Percentiles rank a stretch among this genome's conserved stretches.
phyloP scores from a whole-genome alignment of 2,113 vertebrate genomes.

The Mionectes macconnelli region DNA sequence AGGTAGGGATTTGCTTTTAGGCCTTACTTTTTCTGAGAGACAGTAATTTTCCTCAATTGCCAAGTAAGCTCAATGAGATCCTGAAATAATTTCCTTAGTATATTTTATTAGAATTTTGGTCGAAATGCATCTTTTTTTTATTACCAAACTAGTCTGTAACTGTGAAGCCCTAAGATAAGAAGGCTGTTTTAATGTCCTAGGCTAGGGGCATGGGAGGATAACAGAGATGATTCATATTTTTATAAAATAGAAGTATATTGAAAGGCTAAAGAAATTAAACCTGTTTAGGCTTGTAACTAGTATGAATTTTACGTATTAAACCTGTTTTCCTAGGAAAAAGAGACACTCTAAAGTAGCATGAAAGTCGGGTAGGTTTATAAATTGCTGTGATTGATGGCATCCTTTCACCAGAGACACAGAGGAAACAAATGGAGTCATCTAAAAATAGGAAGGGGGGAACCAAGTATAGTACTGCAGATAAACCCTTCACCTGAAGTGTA shows the following conservation, averaged over 20 bases:
- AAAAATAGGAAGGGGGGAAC: neutral
- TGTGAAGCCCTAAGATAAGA: neutral
- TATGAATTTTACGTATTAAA: slow-evolving; percentile 7
- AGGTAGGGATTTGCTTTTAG: neutral
- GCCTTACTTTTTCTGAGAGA: neutral
- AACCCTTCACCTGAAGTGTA: neutral
- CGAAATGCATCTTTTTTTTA: neutral
- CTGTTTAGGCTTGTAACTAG: slow-evolving; percentile 8
- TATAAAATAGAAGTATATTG: slow-evolving; percentile 19
- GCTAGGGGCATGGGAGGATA: neutral
- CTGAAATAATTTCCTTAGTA: neutral
- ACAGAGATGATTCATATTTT: slow-evolving; percentile 19
- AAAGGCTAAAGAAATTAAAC: slow-evolving; percentile 30
- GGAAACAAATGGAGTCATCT: neutral
- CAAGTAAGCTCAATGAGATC: neutral
- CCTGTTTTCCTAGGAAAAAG: neutral
- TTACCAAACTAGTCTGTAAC: neutral
- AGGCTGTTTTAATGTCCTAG: neutral
- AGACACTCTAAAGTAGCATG: neutral
- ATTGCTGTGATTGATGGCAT: neutral
- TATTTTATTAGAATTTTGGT: slow-evolving; percentile 4
- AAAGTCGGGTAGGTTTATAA: neutral
- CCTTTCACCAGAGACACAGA: neutral
- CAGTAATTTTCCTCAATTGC: neutral
- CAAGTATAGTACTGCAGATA: neutral